Evolutionary conservation across 2,888 invertebrate species (phyloP).

Genomic region (Germaria angustata): DNA sequence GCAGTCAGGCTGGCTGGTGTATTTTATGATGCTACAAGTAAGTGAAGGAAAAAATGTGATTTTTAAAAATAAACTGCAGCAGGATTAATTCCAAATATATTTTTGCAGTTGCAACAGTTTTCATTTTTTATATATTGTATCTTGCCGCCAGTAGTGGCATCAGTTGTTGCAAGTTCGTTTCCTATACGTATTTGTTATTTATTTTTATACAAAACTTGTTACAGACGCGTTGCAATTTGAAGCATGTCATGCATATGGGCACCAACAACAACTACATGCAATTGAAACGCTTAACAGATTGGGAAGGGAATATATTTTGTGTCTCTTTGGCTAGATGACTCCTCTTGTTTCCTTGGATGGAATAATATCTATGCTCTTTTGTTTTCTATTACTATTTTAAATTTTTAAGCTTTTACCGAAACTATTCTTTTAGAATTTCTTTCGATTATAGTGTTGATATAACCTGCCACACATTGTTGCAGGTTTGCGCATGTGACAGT

Average conservation of each 20-base stretch:
- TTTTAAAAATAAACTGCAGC: conserved; percentile 42
- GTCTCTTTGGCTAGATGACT: background rate
- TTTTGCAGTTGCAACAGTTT: conserved; percentile 8
- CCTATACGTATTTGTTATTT: background rate
- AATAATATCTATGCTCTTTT: background rate
- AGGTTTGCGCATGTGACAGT: background rate
- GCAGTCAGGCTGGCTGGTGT: conserved; percentile 8
- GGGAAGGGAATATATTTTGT: conserved; percentile 47
- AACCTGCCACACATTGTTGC: conserved; percentile 45
- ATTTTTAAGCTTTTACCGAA: background rate
- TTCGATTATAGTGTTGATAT: conserved; percentile 21
- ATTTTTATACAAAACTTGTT: background rate
- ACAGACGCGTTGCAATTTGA: conserved; percentile 57
- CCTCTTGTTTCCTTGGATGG: conserved; percentile 5
- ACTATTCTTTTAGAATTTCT: conserved; percentile 19
- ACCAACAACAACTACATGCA: conserved; percentile 21
- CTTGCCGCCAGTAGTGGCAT: conserved; percentile 7
- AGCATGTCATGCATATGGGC: conserved; percentile 34
- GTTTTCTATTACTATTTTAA: background rate
- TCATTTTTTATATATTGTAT: background rate
- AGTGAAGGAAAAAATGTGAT: background rate
- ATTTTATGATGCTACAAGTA: background rate
- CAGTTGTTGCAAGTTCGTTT: conserved; percentile 34
- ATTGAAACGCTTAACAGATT: conserved; percentile 45
- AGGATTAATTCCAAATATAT: conserved; percentile 18